These are phyloP conservation scores for Acanthurus lineatus DNA, from an alignment of 2,797 vertebrate genomes.

Conservation along the genomic window DNA sequence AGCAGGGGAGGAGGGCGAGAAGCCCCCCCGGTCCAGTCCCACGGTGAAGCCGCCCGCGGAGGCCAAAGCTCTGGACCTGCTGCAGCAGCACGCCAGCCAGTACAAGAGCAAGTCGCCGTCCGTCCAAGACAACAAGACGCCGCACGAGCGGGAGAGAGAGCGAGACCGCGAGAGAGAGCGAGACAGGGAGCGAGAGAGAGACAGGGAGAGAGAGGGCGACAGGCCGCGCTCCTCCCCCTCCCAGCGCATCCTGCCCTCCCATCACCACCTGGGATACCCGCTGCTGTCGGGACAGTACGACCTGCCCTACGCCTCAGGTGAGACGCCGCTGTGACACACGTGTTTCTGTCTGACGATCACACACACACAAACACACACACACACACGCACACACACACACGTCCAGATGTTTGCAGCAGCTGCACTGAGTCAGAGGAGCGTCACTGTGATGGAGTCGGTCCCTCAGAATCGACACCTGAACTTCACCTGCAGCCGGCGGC, in stretches of 20 bases:
- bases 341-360: no score
- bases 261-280: conserved; percentile 95
- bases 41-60: conserved; percentile 91
- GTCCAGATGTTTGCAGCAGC: no score
- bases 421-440: no score
- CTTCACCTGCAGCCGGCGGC: no score
- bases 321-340: conserved; percentile 62
- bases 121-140: conserved; percentile 89
- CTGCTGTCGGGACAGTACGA: conserved; percentile 95
- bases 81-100: conserved; percentile 97
- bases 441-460: no score
- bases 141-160: conserved; percentile 88
- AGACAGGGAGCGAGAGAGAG: conserved; percentile 87
- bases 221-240: conserved; percentile 93
- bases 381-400: no score
- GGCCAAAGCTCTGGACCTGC: conserved; percentile 95
- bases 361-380: no score
- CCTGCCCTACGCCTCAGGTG: conserved; percentile 95
- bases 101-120: conserved; percentile 98
- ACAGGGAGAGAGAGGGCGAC: conserved; percentile 87
- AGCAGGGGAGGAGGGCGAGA: conserved; percentile 87
- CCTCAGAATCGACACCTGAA: no score
- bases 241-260: conserved; percentile 93
- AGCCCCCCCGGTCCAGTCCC: conserved; percentile 92
- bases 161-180: conserved; percentile 80